These are phyloP conservation scores for Dicrurus megarhynchus DNA, from an alignment of 2,113 vertebrate genomes.

Conservation along the genomic window DNA sequence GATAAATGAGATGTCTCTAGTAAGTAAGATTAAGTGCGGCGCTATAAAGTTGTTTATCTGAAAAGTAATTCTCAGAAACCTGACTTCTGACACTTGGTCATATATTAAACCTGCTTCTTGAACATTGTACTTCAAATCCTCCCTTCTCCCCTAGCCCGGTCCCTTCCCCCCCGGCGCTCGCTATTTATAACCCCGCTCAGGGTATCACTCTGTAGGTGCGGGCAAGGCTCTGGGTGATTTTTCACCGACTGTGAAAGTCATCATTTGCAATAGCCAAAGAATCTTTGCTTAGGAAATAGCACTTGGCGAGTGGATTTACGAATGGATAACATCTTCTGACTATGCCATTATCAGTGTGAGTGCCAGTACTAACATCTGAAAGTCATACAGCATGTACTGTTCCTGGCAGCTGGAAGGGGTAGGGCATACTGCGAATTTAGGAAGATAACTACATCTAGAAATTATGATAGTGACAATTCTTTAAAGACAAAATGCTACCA, in stretches of 20 bases:
- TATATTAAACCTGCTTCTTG: slow-evolving; percentile 84
- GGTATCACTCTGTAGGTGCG: slow-evolving; percentile 8
- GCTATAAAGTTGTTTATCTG: slow-evolving; percentile 92
- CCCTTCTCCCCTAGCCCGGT: background rate
- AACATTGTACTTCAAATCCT: slow-evolving; percentile 79
- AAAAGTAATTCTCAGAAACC: slow-evolving; percentile 79
- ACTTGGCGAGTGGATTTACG: background rate
- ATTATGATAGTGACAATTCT: background rate
- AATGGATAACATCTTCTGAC: slow-evolving; percentile 40
- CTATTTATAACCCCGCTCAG: slow-evolving; percentile 57
- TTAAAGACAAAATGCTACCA: background rate
- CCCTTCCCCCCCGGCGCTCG: background rate
- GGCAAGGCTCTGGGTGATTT: slow-evolving; percentile 6
- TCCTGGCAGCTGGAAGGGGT: background rate
- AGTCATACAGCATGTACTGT: background rate
- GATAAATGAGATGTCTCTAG: slow-evolving; percentile 82
- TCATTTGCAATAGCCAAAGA: slow-evolving; percentile 23
- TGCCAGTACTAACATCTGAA: slow-evolving; percentile 24
- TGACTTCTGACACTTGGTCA: slow-evolving; percentile 83
- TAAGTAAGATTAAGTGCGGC: slow-evolving; percentile 78
- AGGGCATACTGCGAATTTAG: background rate
- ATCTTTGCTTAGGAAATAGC: slow-evolving; percentile 18
- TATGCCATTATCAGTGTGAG: background rate
- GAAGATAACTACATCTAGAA: background rate
- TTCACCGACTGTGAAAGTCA: slow-evolving; percentile 28